phyloP scores from a whole-genome alignment of 2,113 vertebrate genomes.

The Nansenia antarctica region DNA sequence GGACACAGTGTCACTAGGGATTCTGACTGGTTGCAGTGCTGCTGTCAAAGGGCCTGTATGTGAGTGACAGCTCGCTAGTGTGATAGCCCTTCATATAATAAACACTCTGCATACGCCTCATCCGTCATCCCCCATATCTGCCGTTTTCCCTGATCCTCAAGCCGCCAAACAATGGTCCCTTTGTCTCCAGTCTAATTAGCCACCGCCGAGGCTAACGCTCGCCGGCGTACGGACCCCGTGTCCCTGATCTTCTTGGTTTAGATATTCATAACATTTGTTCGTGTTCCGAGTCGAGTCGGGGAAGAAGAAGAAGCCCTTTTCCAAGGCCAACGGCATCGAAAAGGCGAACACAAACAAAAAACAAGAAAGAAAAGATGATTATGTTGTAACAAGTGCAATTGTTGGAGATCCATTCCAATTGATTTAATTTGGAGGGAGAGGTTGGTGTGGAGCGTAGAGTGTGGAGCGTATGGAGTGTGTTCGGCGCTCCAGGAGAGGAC shows the following conservation, averaged over 20 bases:
- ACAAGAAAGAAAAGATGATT: not conserved
- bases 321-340: not conserved
- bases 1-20: too few species aligned
- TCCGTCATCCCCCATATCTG: not conserved
- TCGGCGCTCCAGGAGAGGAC: not conserved
- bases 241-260: conserved; percentile 36
- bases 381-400: not conserved
- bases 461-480: not conserved
- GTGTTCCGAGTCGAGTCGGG: conserved; percentile 6
- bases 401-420: conserved; percentile 12
- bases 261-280: conserved; percentile 32
- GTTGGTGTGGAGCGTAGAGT: not conserved
- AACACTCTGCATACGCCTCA: not conserved
- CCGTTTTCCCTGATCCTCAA: conserved; percentile 5
- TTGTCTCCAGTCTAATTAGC: conserved; percentile 53
- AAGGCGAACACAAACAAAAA: not conserved
- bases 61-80: too few species aligned
- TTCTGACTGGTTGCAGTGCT: too few species aligned
- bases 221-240: not conserved
- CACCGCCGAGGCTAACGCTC: conserved; percentile 38
- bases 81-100: not conserved
- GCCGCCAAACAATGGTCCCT: conserved; percentile 32
- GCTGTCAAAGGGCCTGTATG: not conserved
- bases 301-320: too few species aligned
- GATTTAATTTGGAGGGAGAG: conserved; percentile 4